Base-by-base conservation (phyloP, 2,797 vertebrate species). In the Fistularia commersonii region DNA sequence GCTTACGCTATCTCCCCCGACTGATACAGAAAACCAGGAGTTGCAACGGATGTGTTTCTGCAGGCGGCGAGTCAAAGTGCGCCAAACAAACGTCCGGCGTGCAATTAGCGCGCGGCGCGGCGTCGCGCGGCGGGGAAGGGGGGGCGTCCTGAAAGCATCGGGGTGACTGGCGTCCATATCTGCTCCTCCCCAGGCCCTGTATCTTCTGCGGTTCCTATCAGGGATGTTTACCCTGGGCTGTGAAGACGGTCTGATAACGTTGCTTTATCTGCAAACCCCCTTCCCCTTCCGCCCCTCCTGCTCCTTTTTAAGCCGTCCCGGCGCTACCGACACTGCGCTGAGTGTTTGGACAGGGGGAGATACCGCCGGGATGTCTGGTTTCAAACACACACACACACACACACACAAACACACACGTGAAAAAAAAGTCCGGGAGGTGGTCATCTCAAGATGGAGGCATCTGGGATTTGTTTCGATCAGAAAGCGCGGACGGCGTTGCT, bases 281-380 rank as follows among this genome's bases (percentile, higher is more conserved):
- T n/a, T n/a, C n/a, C n/a, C n/a, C n/a, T n/a, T n/a, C n/a, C n/a
- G n/a, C n/a, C n/a, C n/a, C n/a, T 66, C 62, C 67, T 68, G 82
- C 72, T 86, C 79, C 76, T 72, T 81, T 81, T 84, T 80, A 76
- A 84, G 64, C 70, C 75, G 62, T 70, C 74, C 62, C 71, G 85
- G 69, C 71, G 77, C 84, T 85, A 81, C 85, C 79, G 79, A 81
- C 77, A 79, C 71, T 79, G 77, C 84, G 76, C 68, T 76, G 83
- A 85, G 77, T 86, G 85, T 88, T 89, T 88, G 79, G 87, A 85
- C 76, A 88, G 74, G 35, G 45, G 64, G n/a, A 81, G 83, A 85
- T 87, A 89, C 74, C 75, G 56, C 43, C 14, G 59, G 76, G 84
- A 84, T 69, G 86, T 82, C 83, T 89, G 82, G 64, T 85, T 86